Conservation (phyloP, 64 coral and sea anemone species). For the Porites lutea region DNA sequence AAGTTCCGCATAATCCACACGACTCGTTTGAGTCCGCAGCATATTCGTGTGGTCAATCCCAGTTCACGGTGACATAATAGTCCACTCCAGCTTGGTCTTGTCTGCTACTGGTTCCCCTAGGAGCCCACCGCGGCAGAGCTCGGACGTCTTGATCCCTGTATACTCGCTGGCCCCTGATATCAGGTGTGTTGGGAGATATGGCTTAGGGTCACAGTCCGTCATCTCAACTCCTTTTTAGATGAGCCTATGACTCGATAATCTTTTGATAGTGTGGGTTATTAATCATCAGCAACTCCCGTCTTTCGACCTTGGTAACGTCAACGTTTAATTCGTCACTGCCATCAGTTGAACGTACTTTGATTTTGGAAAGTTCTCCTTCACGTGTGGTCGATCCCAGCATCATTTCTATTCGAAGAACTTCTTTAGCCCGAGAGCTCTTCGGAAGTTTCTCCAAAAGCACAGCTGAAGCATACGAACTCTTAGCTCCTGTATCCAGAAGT, state of each 20-base stretch:
- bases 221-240: background rate
- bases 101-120: slow-evolving; percentile 33
- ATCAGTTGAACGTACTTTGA: background rate
- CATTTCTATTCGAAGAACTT: slow-evolving; percentile 47
- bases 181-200: background rate
- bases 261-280: background rate
- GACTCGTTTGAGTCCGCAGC: too few species aligned
- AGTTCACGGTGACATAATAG: background rate
- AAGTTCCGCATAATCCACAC: slow-evolving; percentile 6
- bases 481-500: background rate
- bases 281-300: background rate
- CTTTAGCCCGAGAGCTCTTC: background rate
- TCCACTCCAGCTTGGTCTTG: slow-evolving; percentile 25
- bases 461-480: slow-evolving; percentile 34
- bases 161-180: slow-evolving; percentile 1
- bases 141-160: background rate
- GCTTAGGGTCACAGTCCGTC: background rate
- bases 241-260: background rate
- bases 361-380: slow-evolving; percentile 21
- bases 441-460: slow-evolving; percentile 17
- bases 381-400: slow-evolving; percentile 43
- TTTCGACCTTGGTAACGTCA: background rate
- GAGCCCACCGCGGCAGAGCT: background rate
- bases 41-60: background rate
- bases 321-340: background rate